These are phyloP conservation scores for Sciurus vulgaris DNA, from an alignment of 2,797 vertebrate genomes.

Conservation along the genomic window DNA sequence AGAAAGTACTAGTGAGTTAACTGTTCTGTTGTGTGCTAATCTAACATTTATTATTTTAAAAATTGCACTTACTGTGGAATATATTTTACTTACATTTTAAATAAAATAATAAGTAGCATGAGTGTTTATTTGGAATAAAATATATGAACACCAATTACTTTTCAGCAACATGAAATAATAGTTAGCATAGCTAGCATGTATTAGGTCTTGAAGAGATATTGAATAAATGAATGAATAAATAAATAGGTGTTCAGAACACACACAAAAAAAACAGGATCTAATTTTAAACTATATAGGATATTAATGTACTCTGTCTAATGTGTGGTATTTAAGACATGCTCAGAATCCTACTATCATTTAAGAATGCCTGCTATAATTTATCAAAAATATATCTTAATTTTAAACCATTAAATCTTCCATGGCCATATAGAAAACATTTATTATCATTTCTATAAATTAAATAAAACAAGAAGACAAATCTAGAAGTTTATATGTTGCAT, in stretches of 20 bases:
- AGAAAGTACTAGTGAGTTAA: not conserved
- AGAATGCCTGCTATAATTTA: not conserved
- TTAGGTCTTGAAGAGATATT: not conserved
- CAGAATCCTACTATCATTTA: not conserved
- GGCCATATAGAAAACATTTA: not conserved
- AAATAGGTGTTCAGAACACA: not conserved
- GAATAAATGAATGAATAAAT: not conserved
- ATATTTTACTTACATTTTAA: slow-evolving; percentile 26
- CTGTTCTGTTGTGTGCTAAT: not conserved
- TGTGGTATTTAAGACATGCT: not conserved
- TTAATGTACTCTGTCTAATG: not conserved
- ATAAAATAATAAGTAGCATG: slow-evolving; percentile 16
- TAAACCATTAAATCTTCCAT: not conserved
- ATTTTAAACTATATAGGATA: not conserved
- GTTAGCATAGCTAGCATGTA: not conserved
- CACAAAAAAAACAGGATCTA: not conserved
- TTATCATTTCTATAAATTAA: not conserved
- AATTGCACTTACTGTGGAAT: not conserved
- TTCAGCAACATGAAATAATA: slow-evolving; percentile 27
- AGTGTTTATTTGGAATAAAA: not conserved
- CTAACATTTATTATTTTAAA: not conserved
- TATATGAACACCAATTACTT: not conserved
- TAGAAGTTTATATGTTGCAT: not conserved
- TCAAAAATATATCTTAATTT: not conserved
- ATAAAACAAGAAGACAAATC: not conserved